Base-by-base conservation (phyloP, 2,113 vertebrate genomes). In the Ochotona princeps region DNA sequence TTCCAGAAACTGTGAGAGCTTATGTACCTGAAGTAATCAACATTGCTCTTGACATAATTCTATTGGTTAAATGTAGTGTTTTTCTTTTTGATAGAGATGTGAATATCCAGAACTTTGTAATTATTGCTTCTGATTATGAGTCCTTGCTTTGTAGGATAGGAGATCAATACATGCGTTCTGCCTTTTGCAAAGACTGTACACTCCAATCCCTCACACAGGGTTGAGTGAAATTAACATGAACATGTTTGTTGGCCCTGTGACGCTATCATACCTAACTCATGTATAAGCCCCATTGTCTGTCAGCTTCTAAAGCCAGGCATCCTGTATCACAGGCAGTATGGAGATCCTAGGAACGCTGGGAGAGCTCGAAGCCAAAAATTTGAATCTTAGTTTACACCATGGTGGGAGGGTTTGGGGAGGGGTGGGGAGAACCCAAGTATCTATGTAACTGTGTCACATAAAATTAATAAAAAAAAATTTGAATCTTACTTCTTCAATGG, bases 331-430 rank as follows among this genome's bases (percentile, higher is more conserved):
- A 74, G 1, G 63, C 54, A 88, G 25, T 73, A n/a, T 65, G 44
- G 70, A 66, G 7, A 17, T 94, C 17, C 44, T 30, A 4, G 49
- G 61, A 91, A 91, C 84, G 75, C n/a, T 70, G 23, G 87, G 30
- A 26, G 60, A 69, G 5, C 23, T 84, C 87, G 92, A 80, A 88
- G 32, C 35, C 28, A 91, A 74, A 89, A 63, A 14, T 87, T 23
- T 83, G 47, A 78, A 5, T 67, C 18, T 87, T n/a, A n/a, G n/a
- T n/a, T n/a, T n/a, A n/a, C n/a, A n/a, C n/a, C n/a, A n/a, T n/a
- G n/a, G n/a, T n/a, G n/a, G n/a, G n/a, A n/a, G n/a, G n/a, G n/a
- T n/a, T n/a, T n/a, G n/a, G n/a, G n/a, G n/a, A n/a, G n/a, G n/a
- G n/a, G n/a, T n/a, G n/a, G n/a, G n/a, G n/a, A n/a, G n/a, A n/a